phyloP scores from a whole-genome alignment of 2,797 vertebrate species.

The Semaprochilodus insignis region DNA sequence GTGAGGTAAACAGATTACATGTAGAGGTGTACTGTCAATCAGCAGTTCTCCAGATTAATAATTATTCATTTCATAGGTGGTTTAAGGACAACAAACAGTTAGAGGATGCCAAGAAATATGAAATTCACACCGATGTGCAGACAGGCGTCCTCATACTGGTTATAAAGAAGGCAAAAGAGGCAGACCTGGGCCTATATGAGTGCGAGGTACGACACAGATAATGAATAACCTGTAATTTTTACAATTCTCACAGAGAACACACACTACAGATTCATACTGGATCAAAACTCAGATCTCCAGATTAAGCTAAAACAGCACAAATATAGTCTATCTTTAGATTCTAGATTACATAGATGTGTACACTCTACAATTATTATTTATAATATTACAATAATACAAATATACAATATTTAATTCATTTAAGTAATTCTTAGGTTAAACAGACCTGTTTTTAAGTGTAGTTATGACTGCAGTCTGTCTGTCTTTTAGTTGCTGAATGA shows the following conservation, averaged over 20 bases:
- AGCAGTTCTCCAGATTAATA: not conserved
- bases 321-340: no score
- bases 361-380: no score
- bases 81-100: slow-evolving; percentile 85
- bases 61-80: slow-evolving; percentile 81
- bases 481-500: slow-evolving; percentile 85
- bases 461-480: not conserved
- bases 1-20: slow-evolving; percentile 79
- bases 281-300: not conserved
- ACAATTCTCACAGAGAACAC: not conserved
- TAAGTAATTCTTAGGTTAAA: no score
- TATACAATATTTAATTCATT: no score
- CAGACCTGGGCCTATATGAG: slow-evolving; percentile 91
- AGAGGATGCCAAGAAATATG: slow-evolving; percentile 81
- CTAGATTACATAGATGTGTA: no score
- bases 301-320: not conserved
- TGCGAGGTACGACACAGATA: slow-evolving; percentile 83
- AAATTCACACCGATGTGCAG: slow-evolving; percentile 81
- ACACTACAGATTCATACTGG: not conserved
- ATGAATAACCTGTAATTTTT: not conserved
- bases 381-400: no score
- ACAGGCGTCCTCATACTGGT: slow-evolving; percentile 87
- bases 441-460: not conserved
- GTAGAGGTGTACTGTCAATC: not conserved
- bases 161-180: slow-evolving; percentile 80